Evolutionary conservation across 1,140 invertebrate genomes (phyloP).

Genomic region (Drosophila murphyi): DNA sequence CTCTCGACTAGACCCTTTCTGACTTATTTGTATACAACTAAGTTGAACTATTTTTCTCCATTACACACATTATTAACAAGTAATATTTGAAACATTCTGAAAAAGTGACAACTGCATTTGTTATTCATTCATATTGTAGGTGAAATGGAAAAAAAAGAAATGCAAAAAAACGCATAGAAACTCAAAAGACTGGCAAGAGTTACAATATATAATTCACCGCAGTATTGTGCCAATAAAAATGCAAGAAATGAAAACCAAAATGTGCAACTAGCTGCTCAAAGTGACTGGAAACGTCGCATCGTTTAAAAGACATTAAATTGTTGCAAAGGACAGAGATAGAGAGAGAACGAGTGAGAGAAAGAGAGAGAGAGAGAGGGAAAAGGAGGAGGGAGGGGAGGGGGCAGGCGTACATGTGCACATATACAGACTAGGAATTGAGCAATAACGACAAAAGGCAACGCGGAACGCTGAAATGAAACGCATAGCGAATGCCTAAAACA

Average conservation of each 20-base stretch:
- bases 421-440: conserved; percentile 30
- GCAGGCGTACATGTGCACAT: background rate
- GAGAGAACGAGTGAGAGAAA: background rate
- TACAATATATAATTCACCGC: background rate
- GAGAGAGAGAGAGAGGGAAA: background rate
- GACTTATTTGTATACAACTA: too few species aligned
- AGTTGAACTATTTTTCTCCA: too few species aligned
- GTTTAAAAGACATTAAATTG: conserved; percentile 8
- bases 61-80: too few species aligned
- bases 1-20: too few species aligned
- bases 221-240: conserved; percentile 46
- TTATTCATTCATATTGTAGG: too few species aligned
- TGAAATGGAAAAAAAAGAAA: conserved; percentile 6
- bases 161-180: background rate
- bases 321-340: background rate
- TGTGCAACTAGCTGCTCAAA: conserved; percentile 37
- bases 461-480: conserved; percentile 51
- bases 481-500: conserved; percentile 49
- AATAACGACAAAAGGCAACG: conserved; percentile 39
- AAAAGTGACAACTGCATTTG: too few species aligned
- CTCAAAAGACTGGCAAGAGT: background rate
- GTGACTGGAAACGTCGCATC: conserved; percentile 15
- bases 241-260: conserved; percentile 34
- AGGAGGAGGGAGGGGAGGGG: background rate
- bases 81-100: too few species aligned